A percentile compares a stretch with the other conserved stretches of the same genome.
These are phyloP conservation scores for Syngnathus floridae DNA, from an alignment of 2,113 vertebrate species.

Conservation along the genomic window DNA sequence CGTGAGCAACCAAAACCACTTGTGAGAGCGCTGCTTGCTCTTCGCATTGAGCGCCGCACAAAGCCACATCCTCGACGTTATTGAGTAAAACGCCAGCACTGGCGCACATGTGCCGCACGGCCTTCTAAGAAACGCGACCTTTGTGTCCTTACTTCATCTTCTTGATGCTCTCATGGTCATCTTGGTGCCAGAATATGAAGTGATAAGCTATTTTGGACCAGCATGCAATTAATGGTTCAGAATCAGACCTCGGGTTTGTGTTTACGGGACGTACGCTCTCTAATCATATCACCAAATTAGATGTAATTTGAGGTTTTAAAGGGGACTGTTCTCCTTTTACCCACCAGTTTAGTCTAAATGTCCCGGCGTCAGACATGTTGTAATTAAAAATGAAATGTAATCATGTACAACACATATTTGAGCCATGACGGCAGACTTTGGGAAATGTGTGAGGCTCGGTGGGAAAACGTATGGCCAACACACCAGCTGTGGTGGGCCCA, in stretches of 20 bases:
- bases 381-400: conserved; percentile 60
- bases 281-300: conserved; percentile 57
- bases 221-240: conserved; percentile 38
- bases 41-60: background rate
- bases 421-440: conserved; percentile 28
- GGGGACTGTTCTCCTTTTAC: conserved; percentile 44
- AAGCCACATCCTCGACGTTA: conserved; percentile 34
- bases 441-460: conserved; percentile 18
- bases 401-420: conserved; percentile 43
- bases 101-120: background rate
- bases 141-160: conserved; percentile 1
- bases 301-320: conserved; percentile 47
- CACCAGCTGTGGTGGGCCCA: background rate
- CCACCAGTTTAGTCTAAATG: conserved; percentile 39
- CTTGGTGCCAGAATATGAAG: conserved; percentile 1
- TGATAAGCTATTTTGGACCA: conserved; percentile 17
- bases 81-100: conserved; percentile 19
- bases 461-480: conserved; percentile 16
- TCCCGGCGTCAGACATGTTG: conserved; percentile 36
- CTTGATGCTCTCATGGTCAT: conserved; percentile 3
- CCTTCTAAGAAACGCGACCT: conserved; percentile 10
- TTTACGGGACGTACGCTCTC: conserved; percentile 47
- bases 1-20: conserved; percentile 51
- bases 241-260: conserved; percentile 32
- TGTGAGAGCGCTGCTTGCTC: background rate